Conservation (phyloP, 2,113 vertebrate species). For the Girardinichthys multiradiatus region DNA sequence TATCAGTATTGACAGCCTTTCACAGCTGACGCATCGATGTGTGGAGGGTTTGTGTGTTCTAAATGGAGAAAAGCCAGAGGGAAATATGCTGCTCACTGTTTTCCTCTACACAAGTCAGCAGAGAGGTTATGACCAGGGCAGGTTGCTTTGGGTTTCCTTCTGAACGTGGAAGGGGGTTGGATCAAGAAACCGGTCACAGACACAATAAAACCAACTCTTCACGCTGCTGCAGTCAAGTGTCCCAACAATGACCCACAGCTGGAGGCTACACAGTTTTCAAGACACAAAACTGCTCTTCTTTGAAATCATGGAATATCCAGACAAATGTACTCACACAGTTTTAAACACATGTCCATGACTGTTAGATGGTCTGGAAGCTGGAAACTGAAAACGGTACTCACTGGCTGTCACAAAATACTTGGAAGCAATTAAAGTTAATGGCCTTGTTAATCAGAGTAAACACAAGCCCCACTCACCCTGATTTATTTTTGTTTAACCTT, state of each 20-base stretch:
- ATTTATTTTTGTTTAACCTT: slow-evolving; percentile 74
- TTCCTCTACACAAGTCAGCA: background rate
- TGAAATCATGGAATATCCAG: slow-evolving; percentile 3
- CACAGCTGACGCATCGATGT: background rate
- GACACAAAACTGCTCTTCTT: background rate
- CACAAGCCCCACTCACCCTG: slow-evolving; percentile 46
- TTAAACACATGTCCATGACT: background rate
- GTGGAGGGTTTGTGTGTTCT: background rate
- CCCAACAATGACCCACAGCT: background rate
- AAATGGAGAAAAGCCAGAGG: background rate
- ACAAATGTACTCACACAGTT: background rate
- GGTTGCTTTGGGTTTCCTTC: background rate
- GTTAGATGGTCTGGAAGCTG: slow-evolving; percentile 17
- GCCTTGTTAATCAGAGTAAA: slow-evolving; percentile 72
- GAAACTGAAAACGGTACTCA: slow-evolving; percentile 20
- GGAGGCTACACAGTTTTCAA: background rate
- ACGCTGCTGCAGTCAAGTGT: background rate
- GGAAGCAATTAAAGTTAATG: slow-evolving; percentile 72
- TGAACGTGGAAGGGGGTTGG: background rate
- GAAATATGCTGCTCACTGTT: slow-evolving; percentile 1
- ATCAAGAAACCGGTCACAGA: slow-evolving; percentile 8
- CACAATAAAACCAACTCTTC: background rate
- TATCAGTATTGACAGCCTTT: background rate
- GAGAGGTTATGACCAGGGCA: background rate
- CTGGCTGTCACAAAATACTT: slow-evolving; percentile 40